Evolutionary conservation across 2,888 invertebrate species (phyloP).

Genomic region (Dryococelus australis): DNA sequence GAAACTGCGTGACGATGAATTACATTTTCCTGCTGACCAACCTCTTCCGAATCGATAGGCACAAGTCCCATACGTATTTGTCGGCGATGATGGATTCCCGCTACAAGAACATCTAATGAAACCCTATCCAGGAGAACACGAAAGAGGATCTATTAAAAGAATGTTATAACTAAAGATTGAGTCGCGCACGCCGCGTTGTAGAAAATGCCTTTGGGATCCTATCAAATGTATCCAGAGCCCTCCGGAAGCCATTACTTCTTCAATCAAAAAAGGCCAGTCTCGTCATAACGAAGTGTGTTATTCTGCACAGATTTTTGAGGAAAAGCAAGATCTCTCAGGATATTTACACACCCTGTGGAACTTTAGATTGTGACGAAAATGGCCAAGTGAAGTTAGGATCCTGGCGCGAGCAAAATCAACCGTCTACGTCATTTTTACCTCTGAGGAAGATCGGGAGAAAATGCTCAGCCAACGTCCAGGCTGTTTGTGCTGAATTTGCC

Average conservation of each 20-base stretch:
- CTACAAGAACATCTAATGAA: background rate
- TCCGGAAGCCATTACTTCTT: background rate
- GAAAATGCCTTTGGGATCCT: background rate
- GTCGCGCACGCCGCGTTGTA: background rate
- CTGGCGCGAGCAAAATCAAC: too few relatives aligned
- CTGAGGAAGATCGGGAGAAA: too few relatives aligned
- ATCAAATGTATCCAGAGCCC: background rate
- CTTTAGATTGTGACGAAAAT: too few relatives aligned
- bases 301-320: too few relatives aligned
- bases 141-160: background rate
- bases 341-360: too few relatives aligned
- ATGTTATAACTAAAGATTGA: background rate
- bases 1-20: background rate
- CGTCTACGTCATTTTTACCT: too few relatives aligned
- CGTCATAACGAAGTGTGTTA: too few relatives aligned
- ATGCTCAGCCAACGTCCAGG: too few relatives aligned
- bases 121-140: background rate
- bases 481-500: too few relatives aligned
- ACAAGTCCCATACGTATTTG: conserved; percentile 4
- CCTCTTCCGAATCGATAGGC: background rate
- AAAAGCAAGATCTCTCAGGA: too few relatives aligned
- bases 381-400: too few relatives aligned
- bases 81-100: background rate
- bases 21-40: background rate
- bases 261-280: background rate